Evolutionary conservation across 2,797 vertebrate species (phyloP), one percentile per base, ranked within the genome.

Genomic region (Myotis findleyi): DNA sequence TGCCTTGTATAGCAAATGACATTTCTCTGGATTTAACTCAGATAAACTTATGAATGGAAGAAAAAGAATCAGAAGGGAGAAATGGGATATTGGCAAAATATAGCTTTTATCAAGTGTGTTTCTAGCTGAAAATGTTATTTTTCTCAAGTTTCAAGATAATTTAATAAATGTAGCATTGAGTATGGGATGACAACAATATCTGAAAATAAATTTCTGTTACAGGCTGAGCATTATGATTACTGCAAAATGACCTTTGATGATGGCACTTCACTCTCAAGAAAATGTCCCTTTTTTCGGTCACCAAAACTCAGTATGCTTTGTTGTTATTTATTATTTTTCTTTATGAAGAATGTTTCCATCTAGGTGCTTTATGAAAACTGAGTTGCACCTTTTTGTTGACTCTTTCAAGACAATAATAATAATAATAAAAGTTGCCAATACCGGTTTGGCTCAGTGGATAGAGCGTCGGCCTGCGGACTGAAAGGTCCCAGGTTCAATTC

Each of bases 1-100:
- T 85, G 0, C 0, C 3, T 95, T 18, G 1, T 88, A 36, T 33
- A 75, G 77, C 49, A 89, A 88, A 47, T 82, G 80, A 49, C 11
- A 11, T 66, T 97, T 91, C 21, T 86, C 36, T 38, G 2, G 13
- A 23, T 21, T 93, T 89, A 0, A 16, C 9, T 53, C 18, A 75
- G 49, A 55, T 69, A 55, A 91, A 38, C 16, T 93, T 89, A 36
- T 57, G 14, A 7, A 51, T 6, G 71, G 30, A 73, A 55, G 30
- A 85, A 21, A 21, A 11, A 36, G 91, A 87, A n/a, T 10, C 5
- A 23, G 49, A 16, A 66, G 76, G 72, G 59, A 3, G 72, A 96
- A 88, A 69, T 17, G n/a, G 5, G 2, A 11, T 95, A 76, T 33
- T 95, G 66, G 25, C 12, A 92, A 95, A 89, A 91, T 53, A 91